A percentile compares a stretch with the other conserved stretches of the same genome.
Evolutionary conservation across 53 echinoderm and acorn worm genomes (phyloP).

Genomic region (Apostichopus leukothele): DNA sequence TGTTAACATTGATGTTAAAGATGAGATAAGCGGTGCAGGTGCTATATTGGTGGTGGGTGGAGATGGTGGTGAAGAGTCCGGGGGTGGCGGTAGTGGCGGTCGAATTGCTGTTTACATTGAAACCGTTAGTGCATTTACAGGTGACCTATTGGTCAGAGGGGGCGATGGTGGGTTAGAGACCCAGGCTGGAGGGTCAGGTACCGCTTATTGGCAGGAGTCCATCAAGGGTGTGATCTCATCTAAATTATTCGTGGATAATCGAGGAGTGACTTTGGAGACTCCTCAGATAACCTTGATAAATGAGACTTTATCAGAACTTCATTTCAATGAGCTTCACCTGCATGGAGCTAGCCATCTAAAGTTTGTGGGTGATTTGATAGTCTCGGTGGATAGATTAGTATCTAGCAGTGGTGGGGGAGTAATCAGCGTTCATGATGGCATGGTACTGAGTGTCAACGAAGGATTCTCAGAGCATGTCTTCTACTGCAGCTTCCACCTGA

Average conservation of each 20-base stretch:
- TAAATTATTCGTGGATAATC: conserved; percentile 72
- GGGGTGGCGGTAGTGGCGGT: conserved; percentile 92
- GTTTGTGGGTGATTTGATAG: conserved; percentile 57
- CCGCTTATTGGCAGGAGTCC: conserved; percentile 54
- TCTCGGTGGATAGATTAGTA: conserved; percentile 12
- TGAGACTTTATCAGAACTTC: conserved; percentile 63
- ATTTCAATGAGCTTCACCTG: conserved; percentile 75
- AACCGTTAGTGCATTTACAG: conserved; percentile 61
- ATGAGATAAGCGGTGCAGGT: conserved; percentile 66
- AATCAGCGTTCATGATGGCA: conserved; percentile 74
- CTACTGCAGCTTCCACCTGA: conserved; percentile 72
- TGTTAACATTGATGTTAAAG: conserved; percentile 54
- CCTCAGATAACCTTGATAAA: conserved; percentile 62
- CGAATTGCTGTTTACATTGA: conserved; percentile 58
- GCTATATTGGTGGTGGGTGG: conserved; percentile 61
- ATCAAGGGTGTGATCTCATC: conserved; percentile 54
- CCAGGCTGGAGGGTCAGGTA: conserved; percentile 77
- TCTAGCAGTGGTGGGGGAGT: conserved; percentile 29
- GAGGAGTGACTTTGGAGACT: conserved; percentile 31
- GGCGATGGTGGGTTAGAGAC: conserved; percentile 53
- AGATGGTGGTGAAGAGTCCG: conserved; percentile 54
- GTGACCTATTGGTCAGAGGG: conserved; percentile 63
- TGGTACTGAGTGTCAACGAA: conserved; percentile 73
- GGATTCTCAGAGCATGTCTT: conserved; percentile 54
- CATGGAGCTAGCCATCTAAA: conserved; percentile 63